phyloP scores from a whole-genome alignment of 2,113 vertebrate species.

The Aleadryas rufinucha region DNA sequence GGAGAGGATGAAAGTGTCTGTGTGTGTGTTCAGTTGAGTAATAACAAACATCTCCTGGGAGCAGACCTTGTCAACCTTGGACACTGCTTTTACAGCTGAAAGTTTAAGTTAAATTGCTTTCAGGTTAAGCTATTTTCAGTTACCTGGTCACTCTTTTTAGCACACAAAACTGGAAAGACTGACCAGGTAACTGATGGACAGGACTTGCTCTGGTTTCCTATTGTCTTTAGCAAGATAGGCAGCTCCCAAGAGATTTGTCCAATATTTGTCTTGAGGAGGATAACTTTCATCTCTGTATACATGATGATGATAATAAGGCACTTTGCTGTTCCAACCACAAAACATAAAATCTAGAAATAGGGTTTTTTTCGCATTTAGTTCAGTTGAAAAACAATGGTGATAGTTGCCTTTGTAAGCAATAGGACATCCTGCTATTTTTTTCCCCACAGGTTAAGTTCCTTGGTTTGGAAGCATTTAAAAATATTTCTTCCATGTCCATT shows the following conservation, averaged over 20 bases:
- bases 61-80: background rate
- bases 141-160: background rate
- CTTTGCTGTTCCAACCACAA: background rate
- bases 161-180: background rate
- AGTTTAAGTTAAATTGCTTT: background rate
- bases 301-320: background rate
- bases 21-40: background rate
- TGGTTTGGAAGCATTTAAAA: background rate
- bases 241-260: background rate
- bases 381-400: background rate
- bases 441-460: background rate
- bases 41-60: background rate
- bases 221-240: background rate
- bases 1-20: background rate
- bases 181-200: background rate
- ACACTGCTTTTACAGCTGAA: background rate
- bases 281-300: background rate
- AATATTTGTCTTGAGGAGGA: background rate
- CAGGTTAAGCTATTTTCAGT: background rate
- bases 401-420: background rate
- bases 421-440: background rate
- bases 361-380: background rate
- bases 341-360: background rate
- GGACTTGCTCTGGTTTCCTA: background rate
- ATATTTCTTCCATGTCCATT: background rate